phyloP scores from a whole-genome alignment of 2,797 vertebrate species.

The Rhabdomys pumilio region DNA sequence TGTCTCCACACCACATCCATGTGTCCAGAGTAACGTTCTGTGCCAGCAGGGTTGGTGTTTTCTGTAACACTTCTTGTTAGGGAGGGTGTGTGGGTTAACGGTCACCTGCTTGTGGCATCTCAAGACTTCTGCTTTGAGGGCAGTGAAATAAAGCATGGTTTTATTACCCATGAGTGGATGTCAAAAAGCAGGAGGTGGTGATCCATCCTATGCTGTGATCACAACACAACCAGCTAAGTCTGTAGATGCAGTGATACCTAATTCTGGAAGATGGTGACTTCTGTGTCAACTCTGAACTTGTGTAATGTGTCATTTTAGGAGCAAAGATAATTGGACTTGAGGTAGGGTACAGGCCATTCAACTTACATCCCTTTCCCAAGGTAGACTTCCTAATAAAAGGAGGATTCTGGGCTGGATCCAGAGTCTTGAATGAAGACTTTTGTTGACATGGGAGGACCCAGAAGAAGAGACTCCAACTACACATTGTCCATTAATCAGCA shows the following conservation, averaged over 20 bases:
- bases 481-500: conserved; percentile 5
- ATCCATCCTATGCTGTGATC: neutral
- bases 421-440: conserved; percentile 7
- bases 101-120: neutral
- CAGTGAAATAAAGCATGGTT: neutral
- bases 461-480: neutral
- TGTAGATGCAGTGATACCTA: neutral
- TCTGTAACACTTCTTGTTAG: neutral
- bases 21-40: neutral
- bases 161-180: neutral
- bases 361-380: neutral
- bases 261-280: neutral
- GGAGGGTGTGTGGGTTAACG: neutral
- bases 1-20: neutral
- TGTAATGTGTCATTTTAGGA: neutral
- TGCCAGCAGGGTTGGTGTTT: conserved; percentile 17
- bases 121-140: neutral
- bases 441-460: neutral
- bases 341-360: neutral
- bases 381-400: neutral
- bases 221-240: conserved; percentile 15
- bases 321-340: neutral
- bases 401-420: neutral
- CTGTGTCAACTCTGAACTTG: neutral
- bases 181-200: conserved; percentile 33